phyloP scores from a whole-genome alignment of 2,113 vertebrate species.

The Austrofundulus limnaeus region DNA sequence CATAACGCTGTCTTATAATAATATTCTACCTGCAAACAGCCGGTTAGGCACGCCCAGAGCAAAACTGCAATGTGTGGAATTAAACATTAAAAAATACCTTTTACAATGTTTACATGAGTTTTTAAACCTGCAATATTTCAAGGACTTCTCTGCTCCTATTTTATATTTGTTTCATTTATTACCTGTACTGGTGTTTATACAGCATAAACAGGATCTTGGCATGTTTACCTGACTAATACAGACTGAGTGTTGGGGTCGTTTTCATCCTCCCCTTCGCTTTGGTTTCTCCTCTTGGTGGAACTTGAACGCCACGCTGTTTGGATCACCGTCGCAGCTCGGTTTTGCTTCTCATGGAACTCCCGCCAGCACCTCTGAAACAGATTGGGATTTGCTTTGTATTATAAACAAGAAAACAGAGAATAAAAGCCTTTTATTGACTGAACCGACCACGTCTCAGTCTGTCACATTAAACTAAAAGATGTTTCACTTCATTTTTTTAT shows the following conservation, averaged over 20 bases:
- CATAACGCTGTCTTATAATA: not conserved
- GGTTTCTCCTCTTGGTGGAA: conserved; percentile 58
- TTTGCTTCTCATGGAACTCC: conserved; percentile 70
- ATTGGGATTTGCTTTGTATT: not conserved
- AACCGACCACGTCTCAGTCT: too few species aligned
- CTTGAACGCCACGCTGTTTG: conserved; percentile 82
- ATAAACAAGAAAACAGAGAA: not conserved
- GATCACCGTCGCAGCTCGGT: conserved; percentile 80
- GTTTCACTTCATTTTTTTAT: not conserved
- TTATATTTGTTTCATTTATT: not conserved
- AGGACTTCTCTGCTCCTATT: too few species aligned
- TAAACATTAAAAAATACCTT: not conserved
- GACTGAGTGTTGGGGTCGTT: conserved; percentile 26
- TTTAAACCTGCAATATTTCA: not conserved
- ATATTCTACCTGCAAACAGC: not conserved
- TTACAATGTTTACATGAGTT: not conserved
- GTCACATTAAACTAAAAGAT: not conserved
- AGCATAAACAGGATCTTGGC: not conserved
- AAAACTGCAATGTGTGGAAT: not conserved
- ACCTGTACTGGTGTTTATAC: not conserved
- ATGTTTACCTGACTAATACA: conserved; percentile 43
- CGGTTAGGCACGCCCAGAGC: not conserved
- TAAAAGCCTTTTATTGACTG: not conserved
- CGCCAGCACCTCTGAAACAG: conserved; percentile 84
- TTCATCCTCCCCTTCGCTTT: conserved; percentile 48